A percentile compares a stretch with the other conserved stretches of the same genome.
These are phyloP conservation scores for Chiloscyllium plagiosum DNA, from an alignment of 2,113 vertebrate genomes.

Conservation along the genomic window DNA sequence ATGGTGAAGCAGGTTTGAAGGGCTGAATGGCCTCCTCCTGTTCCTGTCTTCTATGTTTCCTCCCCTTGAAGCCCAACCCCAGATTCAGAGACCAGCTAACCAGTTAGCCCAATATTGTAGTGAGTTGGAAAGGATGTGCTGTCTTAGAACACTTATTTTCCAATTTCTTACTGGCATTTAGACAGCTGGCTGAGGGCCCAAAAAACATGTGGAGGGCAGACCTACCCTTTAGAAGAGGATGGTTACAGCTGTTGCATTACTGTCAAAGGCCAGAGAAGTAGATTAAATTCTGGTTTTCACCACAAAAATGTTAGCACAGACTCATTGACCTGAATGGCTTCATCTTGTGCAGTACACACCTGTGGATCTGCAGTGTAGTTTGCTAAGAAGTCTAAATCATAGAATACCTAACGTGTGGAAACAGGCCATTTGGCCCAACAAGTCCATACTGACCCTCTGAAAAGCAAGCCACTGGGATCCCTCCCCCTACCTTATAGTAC, in stretches of 20 bases:
- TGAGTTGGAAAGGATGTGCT: not conserved
- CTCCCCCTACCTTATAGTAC: too few relatives aligned
- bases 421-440: too few relatives aligned
- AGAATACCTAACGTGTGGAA: too few relatives aligned
- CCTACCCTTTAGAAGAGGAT: too few relatives aligned
- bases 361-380: not conserved
- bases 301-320: not conserved
- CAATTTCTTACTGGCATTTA: not conserved
- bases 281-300: not conserved
- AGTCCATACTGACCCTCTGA: too few relatives aligned
- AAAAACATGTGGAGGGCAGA: not conserved
- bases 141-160: not conserved
- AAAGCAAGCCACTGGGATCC: too few relatives aligned
- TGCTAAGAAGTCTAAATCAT: not conserved
- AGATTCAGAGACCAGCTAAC: not conserved
- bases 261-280: not conserved
- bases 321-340: not conserved
- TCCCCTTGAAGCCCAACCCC: not conserved
- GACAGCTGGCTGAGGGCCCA: not conserved
- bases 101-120: not conserved
- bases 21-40: too few relatives aligned
- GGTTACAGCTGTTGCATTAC: not conserved
- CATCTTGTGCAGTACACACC: not conserved
- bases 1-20: too few relatives aligned
- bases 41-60: not conserved